Evolutionary conservation across 2,888 invertebrate genomes (phyloP).

Genomic region (Oxytorus armatus): DNA sequence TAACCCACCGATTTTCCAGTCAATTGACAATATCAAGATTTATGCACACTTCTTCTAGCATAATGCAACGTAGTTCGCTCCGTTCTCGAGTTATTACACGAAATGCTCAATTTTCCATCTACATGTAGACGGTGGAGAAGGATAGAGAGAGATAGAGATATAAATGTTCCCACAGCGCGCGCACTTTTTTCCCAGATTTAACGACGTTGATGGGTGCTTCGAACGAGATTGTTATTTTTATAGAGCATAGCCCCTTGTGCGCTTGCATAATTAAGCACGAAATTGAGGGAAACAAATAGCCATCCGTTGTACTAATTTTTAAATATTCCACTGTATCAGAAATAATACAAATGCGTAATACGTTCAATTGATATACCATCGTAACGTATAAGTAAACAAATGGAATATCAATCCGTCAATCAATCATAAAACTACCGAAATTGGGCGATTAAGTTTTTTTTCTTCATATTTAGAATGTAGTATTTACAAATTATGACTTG

Average conservation of each 20-base stretch:
- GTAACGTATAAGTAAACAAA: neutral
- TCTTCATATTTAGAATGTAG: too few relatives aligned
- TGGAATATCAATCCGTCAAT: neutral
- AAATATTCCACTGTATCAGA: neutral
- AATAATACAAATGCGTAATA: neutral
- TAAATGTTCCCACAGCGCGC: neutral
- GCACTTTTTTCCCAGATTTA: slow-evolving; percentile 3
- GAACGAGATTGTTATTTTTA: neutral
- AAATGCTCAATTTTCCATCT: slow-evolving; percentile 34
- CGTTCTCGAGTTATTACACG: slow-evolving; percentile 1
- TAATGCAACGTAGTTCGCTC: slow-evolving; percentile 25
- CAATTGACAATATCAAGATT: slow-evolving; percentile 41
- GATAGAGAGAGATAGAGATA: slow-evolving; percentile 5
- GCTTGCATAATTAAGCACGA: slow-evolving; percentile 34
- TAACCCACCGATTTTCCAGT: slow-evolving; percentile 17
- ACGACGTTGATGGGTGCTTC: too few relatives aligned
- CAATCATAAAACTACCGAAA: neutral
- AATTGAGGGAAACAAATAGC: slow-evolving; percentile 5
- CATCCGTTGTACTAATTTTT: neutral
- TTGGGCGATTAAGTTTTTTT: too few relatives aligned
- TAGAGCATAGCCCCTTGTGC: neutral
- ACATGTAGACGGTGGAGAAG: neutral
- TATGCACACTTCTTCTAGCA: slow-evolving; percentile 23
- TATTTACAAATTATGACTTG: too few relatives aligned
- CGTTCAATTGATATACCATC: neutral